phyloP scores from a whole-genome alignment of 2,797 vertebrate species.

The Macropus fuliginosus region DNA sequence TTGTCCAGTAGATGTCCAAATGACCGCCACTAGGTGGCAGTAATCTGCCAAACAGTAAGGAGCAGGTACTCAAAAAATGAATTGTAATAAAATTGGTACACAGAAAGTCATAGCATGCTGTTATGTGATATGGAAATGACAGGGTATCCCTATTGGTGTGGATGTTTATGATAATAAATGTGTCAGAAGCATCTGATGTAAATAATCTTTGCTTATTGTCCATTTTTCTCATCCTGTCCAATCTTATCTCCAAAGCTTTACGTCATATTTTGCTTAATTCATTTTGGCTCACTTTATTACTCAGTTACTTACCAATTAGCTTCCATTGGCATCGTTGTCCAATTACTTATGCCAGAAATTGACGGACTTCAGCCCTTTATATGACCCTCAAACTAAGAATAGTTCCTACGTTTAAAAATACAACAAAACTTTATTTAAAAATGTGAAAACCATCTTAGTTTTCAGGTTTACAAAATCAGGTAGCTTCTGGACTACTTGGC shows the following conservation, averaged over 20 bases:
- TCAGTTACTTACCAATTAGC: neutral
- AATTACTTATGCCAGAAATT: neutral
- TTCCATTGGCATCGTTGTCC: neutral
- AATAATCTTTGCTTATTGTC: neutral
- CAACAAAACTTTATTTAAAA: neutral
- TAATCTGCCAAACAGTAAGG: neutral
- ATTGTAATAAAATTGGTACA: neutral
- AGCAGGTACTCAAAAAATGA: neutral
- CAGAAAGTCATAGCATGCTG: neutral
- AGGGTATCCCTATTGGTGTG: neutral
- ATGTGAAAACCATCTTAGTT: neutral
- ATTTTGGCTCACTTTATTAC: conserved; percentile 14
- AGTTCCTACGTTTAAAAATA: neutral
- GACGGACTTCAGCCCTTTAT: neutral
- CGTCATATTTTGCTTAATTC: neutral
- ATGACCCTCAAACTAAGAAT: neutral
- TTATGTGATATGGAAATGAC: neutral
- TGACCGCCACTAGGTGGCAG: conserved; percentile 69
- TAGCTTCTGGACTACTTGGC: neutral
- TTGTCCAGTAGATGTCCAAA: neutral
- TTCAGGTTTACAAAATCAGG: neutral
- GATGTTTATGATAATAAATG: neutral
- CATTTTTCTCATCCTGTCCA: neutral
- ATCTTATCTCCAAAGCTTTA: neutral
- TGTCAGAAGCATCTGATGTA: conserved; percentile 3